These are phyloP conservation scores for Cephus spinipes DNA, from an alignment of 2,888 invertebrate species.

Conservation along the genomic window DNA sequence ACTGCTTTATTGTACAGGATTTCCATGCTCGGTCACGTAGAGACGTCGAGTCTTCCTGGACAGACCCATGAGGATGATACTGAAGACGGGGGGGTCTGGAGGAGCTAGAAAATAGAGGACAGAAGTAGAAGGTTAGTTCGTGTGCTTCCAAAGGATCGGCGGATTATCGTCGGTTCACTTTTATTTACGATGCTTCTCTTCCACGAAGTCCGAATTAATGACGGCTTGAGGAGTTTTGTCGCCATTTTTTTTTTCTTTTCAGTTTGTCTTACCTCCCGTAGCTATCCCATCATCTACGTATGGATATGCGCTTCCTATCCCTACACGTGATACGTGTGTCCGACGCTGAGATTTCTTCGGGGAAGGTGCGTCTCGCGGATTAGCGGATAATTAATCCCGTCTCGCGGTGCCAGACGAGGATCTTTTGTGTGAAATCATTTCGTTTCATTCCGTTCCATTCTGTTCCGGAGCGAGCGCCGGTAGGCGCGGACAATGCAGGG, in stretches of 20 bases:
- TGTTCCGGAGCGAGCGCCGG: not conserved
- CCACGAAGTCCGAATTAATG: not conserved
- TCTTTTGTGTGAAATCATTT: not conserved
- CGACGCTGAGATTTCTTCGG: not conserved
- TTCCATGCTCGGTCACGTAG: not conserved
- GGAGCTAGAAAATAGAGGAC: not conserved
- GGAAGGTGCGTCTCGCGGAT: not conserved
- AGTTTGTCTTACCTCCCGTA: not conserved
- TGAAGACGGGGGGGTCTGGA: not conserved
- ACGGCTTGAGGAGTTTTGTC: not conserved
- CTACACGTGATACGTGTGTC: not conserved
- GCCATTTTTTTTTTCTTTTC: not conserved
- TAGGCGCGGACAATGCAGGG: not conserved
- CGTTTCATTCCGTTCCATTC: not conserved
- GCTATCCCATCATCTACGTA: not conserved
- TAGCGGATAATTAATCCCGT: not conserved
- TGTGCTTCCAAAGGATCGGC: not conserved
- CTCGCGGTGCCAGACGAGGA: not conserved
- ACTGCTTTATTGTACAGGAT: not conserved
- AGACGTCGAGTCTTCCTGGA: not conserved
- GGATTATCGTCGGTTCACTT: not conserved
- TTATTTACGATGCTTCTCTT: not conserved
- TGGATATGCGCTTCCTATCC: not conserved
- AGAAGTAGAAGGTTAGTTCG: not conserved
- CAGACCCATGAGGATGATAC: not conserved